Base-by-base conservation (phyloP, 2,797 vertebrate species). In the Prunella strophiata region DNA sequence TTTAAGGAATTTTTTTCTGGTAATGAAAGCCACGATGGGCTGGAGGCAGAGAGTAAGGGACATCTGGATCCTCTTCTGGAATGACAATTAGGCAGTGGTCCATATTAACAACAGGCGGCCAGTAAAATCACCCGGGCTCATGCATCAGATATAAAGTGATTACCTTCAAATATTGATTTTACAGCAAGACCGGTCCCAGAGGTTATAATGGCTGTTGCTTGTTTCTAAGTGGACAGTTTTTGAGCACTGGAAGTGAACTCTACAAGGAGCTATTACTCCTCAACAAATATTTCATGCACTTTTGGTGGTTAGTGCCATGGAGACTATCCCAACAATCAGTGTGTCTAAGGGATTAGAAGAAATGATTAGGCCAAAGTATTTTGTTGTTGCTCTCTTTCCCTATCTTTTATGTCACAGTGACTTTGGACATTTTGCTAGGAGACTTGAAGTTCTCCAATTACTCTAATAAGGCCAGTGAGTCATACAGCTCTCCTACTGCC, bases 11-110 rank as follows among this genome's bases (percentile, higher is more conserved):
- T 89, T 91, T 96, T 84, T 94, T 93, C 71, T 91, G 85, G 80
- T 94, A 94, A 94, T 89, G 91, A 94, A 95, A 94, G 72, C 63
- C 59, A 77, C 4, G 8, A 80, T 96, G 89, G 74, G 80, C 91
- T 94, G 57, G 74, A 90, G 91, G 54, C 59, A 90, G 63, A 94
- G 77, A 88, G 45, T 47, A 82, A 92, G 48, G 76, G 95, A 95
- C 96, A 96, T 95, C 94, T 95, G 95, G 94, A 96, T 93, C 89
- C 92, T 97, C 94, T 93, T 96, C 96, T 96, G 96, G 95, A 97
- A 97, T 93, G 95, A 96, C 80, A 95, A 80, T 96, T 95, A 96
- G 95, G 93, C 96, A 91, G n/a, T 63, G 80, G 89, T 91, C 95
- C 93, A 96, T 94, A 87, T 88, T 94, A 96, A 91, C 92, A 92